A percentile compares a stretch with the other conserved stretches of the same genome.
These are phyloP conservation scores for Tethea ocularis DNA, from an alignment of 2,888 invertebrate species.

Conservation along the genomic window DNA sequence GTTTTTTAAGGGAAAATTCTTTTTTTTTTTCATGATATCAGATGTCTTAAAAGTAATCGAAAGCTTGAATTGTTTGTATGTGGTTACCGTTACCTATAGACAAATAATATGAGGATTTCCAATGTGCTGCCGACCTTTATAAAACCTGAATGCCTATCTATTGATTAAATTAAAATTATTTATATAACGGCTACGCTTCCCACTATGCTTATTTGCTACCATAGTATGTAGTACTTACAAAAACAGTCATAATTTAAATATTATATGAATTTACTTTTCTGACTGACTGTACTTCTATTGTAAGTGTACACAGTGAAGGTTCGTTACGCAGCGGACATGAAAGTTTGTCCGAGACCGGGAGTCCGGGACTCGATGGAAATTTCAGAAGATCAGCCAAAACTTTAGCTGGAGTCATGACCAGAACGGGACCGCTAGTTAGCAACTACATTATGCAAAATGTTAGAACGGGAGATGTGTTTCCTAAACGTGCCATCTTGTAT, in stretches of 20 bases:
- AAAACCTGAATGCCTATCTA: not conserved
- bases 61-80: too few species aligned
- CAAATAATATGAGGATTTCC: too few species aligned
- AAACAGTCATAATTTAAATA: not conserved
- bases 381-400: constrained; percentile 40
- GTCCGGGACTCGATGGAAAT: constrained; percentile 37
- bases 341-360: constrained; percentile 36
- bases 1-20: too few species aligned
- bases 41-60: too few species aligned
- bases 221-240: too few species aligned
- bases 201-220: too few species aligned
- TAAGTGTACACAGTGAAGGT: constrained; percentile 37
- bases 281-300: constrained; percentile 13
- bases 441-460: constrained; percentile 14
- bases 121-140: too few species aligned
- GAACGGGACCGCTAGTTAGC: constrained; percentile 29
- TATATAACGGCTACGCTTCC: too few species aligned
- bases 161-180: too few species aligned
- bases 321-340: constrained; percentile 50
- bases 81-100: too few species aligned
- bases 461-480: not conserved
- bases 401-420: constrained; percentile 25
- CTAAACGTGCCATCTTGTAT: too few species aligned
- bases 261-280: not conserved
- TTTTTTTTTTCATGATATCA: too few species aligned